Percentiles rank a stretch among this genome's conserved stretches.
These are phyloP conservation scores for Heteropelma amictum DNA, from an alignment of 2,888 invertebrate genomes.

Conservation along the genomic window DNA sequence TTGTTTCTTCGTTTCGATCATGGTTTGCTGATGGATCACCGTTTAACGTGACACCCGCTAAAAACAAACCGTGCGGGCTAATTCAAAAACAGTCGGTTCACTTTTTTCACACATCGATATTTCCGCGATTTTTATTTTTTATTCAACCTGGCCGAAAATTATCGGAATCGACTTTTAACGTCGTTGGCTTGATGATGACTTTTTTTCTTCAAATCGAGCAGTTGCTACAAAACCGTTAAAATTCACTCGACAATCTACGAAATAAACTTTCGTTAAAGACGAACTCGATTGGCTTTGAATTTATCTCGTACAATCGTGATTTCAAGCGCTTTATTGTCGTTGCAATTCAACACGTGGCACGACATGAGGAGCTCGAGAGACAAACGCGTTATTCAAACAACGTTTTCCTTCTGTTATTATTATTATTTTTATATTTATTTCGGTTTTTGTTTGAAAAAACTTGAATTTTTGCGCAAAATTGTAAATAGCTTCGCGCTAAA, in stretches of 20 bases:
- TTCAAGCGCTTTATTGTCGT: conserved; percentile 37
- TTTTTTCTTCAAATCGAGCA: too few species aligned
- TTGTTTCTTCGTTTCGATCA: not conserved
- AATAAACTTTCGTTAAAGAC: not conserved
- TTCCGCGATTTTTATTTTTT: too few species aligned
- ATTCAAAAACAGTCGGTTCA: not conserved
- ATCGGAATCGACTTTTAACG: too few species aligned
- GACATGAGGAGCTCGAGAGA: conserved; percentile 32
- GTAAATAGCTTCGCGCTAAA: conserved; percentile 33
- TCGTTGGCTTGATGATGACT: too few species aligned
- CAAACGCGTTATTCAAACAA: conserved; percentile 24
- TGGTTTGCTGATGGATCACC: conserved; percentile 40
- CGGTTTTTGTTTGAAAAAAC: not conserved
- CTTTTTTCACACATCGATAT: not conserved
- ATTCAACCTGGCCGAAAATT: too few species aligned
- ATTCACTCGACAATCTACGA: not conserved
- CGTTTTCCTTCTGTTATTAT: not conserved
- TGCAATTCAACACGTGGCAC: conserved; percentile 47
- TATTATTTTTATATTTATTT: not conserved
- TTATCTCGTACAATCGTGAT: conserved; percentile 25
- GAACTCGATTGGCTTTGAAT: not conserved
- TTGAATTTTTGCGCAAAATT: conserved; percentile 29
- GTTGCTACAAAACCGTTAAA: not conserved
- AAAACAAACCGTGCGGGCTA: not conserved
- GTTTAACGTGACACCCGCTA: conserved; percentile 25